Percentiles rank a stretch among this genome's conserved stretches.
phyloP scores from a whole-genome alignment of 2,797 vertebrate genomes.

The Brachymystax lenok region DNA sequence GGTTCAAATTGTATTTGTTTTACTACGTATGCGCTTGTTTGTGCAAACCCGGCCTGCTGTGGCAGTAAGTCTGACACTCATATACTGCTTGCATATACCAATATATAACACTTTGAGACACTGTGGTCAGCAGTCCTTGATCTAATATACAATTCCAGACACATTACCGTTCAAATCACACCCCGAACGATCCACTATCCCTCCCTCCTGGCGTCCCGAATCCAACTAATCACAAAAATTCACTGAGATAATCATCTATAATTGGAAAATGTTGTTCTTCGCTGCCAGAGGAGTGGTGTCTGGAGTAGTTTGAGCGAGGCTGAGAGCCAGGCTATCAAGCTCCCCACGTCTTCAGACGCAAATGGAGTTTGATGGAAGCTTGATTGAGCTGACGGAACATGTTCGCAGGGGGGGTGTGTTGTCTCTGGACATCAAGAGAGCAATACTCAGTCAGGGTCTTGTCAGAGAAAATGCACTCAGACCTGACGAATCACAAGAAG shows the following conservation, averaged over 20 bases:
- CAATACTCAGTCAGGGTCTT: slow-evolving; percentile 50
- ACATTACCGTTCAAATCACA: slow-evolving; percentile 36
- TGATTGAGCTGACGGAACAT: slow-evolving; percentile 71
- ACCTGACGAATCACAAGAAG: slow-evolving; percentile 56
- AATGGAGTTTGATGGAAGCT: slow-evolving; percentile 65
- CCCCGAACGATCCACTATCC: slow-evolving; percentile 25
- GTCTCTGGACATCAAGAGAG: slow-evolving; percentile 57
- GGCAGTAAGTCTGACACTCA: no score
- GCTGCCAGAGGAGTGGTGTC: slow-evolving; percentile 32
- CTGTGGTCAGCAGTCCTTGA: slow-evolving; percentile 19
- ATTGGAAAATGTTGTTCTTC: slow-evolving; percentile 55
- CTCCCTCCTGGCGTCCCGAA: slow-evolving; percentile 8
- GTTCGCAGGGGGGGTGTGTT: slow-evolving; percentile 47
- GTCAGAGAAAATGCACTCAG: slow-evolving; percentile 55
- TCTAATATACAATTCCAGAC: slow-evolving; percentile 37
- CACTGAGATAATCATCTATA: slow-evolving; percentile 57
- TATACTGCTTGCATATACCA: no score
- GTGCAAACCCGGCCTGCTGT: no score
- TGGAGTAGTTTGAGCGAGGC: slow-evolving; percentile 24
- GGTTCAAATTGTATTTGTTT: background rate
- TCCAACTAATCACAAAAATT: slow-evolving; percentile 44
- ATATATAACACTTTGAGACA: no score
- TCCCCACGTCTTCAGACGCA: slow-evolving; percentile 38
- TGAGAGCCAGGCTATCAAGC: slow-evolving; percentile 18
- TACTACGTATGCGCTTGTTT: no score